phyloP scores from a whole-genome alignment of 2,888 invertebrate species.

The Plusia festucae region DNA sequence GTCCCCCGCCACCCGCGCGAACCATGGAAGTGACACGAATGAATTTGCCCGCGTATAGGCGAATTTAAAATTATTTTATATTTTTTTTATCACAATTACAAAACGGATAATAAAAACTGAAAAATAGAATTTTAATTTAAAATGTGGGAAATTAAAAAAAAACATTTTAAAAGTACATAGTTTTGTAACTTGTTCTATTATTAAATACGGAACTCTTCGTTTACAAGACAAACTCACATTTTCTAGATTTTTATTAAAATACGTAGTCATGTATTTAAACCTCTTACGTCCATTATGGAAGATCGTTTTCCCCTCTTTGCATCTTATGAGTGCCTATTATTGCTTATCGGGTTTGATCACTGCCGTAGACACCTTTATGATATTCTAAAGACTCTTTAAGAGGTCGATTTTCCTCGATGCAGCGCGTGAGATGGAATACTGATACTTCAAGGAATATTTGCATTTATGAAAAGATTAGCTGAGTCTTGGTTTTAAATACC shows the following conservation, averaged over 20 bases:
- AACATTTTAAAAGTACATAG: too few relatives aligned
- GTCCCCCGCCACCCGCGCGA: too few relatives aligned
- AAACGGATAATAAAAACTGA: too few relatives aligned
- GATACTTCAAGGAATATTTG: not conserved
- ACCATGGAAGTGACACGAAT: too few relatives aligned
- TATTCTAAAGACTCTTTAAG: conserved; percentile 45
- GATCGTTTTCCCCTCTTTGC: conserved; percentile 21
- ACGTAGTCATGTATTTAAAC: conserved; percentile 17
- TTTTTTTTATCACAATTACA: too few relatives aligned
- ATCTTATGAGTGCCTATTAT: conserved; percentile 50
- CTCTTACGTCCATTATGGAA: conserved; percentile 38
- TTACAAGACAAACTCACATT: not conserved
- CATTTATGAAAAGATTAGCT: too few relatives aligned
- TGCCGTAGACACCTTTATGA: conserved; percentile 33
- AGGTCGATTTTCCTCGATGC: conserved; percentile 7
- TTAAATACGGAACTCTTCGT: not conserved
- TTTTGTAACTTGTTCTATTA: too few relatives aligned
- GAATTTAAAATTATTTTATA: too few relatives aligned
- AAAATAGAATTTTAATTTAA: too few relatives aligned
- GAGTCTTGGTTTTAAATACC: too few relatives aligned
- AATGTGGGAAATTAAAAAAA: too few relatives aligned
- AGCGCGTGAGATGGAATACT: not conserved
- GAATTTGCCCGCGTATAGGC: too few relatives aligned
- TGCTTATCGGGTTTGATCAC: conserved; percentile 51
- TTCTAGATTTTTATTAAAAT: conserved; percentile 9